These are phyloP conservation scores for Ramphastos sulfuratus DNA, from an alignment of 2,113 vertebrate species.

Conservation along the genomic window DNA sequence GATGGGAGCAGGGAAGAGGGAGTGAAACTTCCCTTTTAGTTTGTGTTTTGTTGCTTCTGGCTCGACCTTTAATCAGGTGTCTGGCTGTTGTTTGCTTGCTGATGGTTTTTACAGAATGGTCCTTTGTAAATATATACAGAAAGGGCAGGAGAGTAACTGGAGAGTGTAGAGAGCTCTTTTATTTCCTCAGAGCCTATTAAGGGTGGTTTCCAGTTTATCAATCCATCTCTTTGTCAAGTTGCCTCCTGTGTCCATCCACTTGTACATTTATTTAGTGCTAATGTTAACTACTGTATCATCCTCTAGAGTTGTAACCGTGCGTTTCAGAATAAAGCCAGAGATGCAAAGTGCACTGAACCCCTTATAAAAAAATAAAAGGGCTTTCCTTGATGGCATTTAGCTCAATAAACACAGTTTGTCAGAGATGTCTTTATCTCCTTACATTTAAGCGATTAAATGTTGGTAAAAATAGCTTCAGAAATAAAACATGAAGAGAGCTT, in stretches of 20 bases:
- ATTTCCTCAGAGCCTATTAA: constrained; percentile 50
- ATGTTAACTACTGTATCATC: constrained; percentile 56
- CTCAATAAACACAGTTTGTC: constrained; percentile 74
- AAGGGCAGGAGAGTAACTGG: constrained; percentile 49
- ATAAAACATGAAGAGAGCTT: constrained; percentile 72
- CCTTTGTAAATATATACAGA: constrained; percentile 59
- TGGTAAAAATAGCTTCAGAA: constrained; percentile 75
- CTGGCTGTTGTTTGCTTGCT: constrained; percentile 37
- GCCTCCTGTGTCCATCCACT: constrained; percentile 47
- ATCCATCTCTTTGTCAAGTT: constrained; percentile 51
- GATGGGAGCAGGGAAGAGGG: not conserved
- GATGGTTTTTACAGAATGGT: constrained; percentile 26
- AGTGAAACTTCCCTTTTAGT: constrained; percentile 40
- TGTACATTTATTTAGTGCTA: constrained; percentile 49
- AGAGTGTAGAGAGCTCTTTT: constrained; percentile 20
- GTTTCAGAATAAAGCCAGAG: constrained; percentile 54
- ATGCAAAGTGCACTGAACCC: constrained; percentile 38
- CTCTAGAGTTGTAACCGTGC: constrained; percentile 21
- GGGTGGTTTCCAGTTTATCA: constrained; percentile 18
- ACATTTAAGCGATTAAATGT: constrained; percentile 72
- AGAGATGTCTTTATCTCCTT: constrained; percentile 74
- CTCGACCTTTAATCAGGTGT: constrained; percentile 52
- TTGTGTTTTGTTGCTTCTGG: constrained; percentile 18
- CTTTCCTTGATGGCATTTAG: constrained; percentile 74
- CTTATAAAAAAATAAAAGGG: constrained; percentile 62